These are phyloP conservation scores for Drosophila falleni DNA, from an alignment of 2,888 invertebrate species.

Conservation along the genomic window DNA sequence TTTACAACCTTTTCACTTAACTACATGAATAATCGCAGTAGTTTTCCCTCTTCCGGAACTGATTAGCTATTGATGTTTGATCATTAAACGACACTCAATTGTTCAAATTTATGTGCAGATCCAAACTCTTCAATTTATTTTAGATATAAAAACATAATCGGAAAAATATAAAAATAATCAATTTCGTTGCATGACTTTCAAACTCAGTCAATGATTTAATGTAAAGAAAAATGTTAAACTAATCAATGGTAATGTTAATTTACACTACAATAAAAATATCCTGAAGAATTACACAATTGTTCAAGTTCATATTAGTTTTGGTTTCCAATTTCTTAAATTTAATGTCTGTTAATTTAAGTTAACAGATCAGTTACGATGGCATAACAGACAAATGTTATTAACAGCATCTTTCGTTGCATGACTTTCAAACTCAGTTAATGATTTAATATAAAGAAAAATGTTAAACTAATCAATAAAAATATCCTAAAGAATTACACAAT, in stretches of 20 bases:
- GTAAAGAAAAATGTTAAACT: neutral
- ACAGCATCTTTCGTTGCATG: too few species aligned
- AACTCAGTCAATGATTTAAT: neutral
- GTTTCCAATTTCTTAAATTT: too few species aligned
- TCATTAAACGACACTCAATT: slow-evolving; percentile 16
- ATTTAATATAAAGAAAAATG: neutral
- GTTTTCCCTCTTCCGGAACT: slow-evolving; percentile 21
- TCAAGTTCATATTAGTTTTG: too few species aligned
- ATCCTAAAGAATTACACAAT: too few species aligned
- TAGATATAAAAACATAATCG: neutral
- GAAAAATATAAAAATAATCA: neutral
- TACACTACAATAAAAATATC: too few species aligned
- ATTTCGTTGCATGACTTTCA: neutral
- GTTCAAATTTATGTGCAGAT: slow-evolving; percentile 8
- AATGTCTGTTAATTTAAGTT: neutral
- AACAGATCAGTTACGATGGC: neutral
- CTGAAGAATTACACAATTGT: too few species aligned
- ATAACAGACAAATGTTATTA: too few species aligned
- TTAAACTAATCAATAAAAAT: neutral
- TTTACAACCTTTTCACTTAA: slow-evolving; percentile 24
- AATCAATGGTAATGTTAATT: too few species aligned
- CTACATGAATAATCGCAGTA: neutral
- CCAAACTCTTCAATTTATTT: neutral
- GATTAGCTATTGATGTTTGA: slow-evolving; percentile 14
- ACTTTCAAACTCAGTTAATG: neutral